Evolutionary conservation across 2,113 vertebrate genomes (phyloP), one percentile per base, ranked within the genome.

Genomic region (Lepidothrix coronata): DNA sequence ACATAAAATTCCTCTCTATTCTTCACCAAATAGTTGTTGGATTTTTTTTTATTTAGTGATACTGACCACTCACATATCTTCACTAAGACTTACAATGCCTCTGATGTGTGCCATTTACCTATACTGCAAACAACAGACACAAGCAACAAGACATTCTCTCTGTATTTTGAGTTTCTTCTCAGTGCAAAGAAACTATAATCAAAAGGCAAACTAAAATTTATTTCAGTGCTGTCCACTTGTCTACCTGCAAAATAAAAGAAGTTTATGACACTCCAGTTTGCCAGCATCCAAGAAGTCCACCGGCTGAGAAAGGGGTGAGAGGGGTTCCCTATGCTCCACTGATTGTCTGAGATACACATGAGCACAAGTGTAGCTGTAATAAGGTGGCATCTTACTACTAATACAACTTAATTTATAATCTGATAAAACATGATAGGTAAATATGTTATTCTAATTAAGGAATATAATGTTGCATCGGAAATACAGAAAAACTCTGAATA

Each of bases 401-500:
- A 84, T 86, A 52, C 8, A 83, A 11, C 35, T 87, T 77, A 48
- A 90, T 84, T 91, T 84, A 81, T 88, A 91, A 85, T 68, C 39
- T 14, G 17, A 85, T 86, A 80, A 82, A 93, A 52, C 20, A 55
- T 11, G 49, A 73, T 25, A 57, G 65, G 81, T 72, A 94, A 95
- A 94, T 74, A 93, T 57, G n/a, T 74, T 94, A 57, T 74, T 79
- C 59, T 88, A 91, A 95, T 95, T 89, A 92, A 37, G 31, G 35
- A 91, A 85, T 71, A 88, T 79, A 85, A 83, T 39, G 16, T 59
- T 75, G 37, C 43, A 83, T 89, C 28, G 61, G 61, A 95, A 67
- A 89, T 51, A 25, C 1, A 3, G 27, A 79, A 85, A 93, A 95
- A 70, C 18, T 61, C 52, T 83, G 65, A 89, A 87, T 85, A 96